These are phyloP conservation scores for Nothobranchius furzeri DNA, from an alignment of 2,113 vertebrate species.

Conservation along the genomic window DNA sequence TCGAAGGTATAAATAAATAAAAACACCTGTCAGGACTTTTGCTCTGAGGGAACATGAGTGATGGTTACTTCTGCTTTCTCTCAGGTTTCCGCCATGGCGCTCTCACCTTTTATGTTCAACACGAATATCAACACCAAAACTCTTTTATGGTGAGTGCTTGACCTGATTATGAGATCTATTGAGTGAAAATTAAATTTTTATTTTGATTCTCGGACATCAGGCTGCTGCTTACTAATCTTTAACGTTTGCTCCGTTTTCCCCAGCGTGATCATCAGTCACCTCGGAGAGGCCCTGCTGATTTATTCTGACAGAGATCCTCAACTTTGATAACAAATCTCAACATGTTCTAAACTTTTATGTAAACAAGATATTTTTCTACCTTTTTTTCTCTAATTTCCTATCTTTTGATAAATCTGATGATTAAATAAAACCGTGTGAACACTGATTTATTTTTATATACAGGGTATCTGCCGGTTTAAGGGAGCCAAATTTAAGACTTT, in stretches of 20 bases:
- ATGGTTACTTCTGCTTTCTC: not conserved
- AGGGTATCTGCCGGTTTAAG: no score
- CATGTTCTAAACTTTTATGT: not conserved
- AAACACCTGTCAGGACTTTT: not conserved
- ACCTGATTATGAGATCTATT: no score
- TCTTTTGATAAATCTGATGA: no score
- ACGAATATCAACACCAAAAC: conserved; percentile 74
- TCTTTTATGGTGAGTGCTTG: conserved; percentile 83
- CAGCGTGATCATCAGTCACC: conserved; percentile 85
- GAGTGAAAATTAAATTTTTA: no score
- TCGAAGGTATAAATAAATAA: conserved; percentile 84
- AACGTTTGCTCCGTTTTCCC: conserved; percentile 35
- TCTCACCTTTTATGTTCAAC: conserved; percentile 85
- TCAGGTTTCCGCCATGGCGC: conserved; percentile 83
- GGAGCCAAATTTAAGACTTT: no score
- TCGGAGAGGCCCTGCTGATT: conserved; percentile 86
- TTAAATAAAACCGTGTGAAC: no score
- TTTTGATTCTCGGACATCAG: no score
- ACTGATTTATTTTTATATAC: no score
- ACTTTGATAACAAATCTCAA: not conserved
- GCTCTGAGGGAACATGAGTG: not conserved
- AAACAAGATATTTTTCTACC: conserved; percentile 1
- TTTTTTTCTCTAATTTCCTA: no score
- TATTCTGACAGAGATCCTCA: conserved; percentile 78
- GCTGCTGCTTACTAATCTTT: no score